Base-by-base conservation (phyloP, 2,797 vertebrate species). In the Halcyon chelicuti region DNA sequence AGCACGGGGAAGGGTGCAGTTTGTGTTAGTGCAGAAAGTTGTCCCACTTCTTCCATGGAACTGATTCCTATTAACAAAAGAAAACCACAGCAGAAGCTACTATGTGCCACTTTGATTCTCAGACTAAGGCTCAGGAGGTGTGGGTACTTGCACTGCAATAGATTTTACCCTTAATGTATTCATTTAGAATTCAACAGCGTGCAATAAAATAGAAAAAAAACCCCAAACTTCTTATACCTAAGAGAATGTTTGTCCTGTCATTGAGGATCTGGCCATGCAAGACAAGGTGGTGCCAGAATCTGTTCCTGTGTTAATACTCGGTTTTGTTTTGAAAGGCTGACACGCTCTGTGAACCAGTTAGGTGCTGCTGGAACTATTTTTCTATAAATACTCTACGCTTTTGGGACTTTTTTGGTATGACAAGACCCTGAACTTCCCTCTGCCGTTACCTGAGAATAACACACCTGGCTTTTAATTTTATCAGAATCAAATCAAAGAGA, bases 401-500 rank as follows among this genome's bases (percentile, higher is more conserved):
- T 94, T 40, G 47, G 35, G 37, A 44, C n/a, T 58, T 42, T 73
- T 88, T 76, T 62, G 47, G 54, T 93, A 57, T 47, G 47, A 79
- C 68, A 85, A 88, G 73, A 94, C 67, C 55, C 46, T 89, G 90
- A 61, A 46, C 62, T 70, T 84, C 79, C 87, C 73, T 93, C 89
- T 93, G 82, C 90, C 57, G 0, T 52, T 73, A 94, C 93, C 94
- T 93, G 96, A 96, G 94, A 94, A 84, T 75, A 94, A 89, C 55
- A 91, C 26, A 79, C 52, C 68, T 88, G 78, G 77, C 40, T 28
- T 89, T 39, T 65, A 68, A 57, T 35, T 78, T 66, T 46, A 39
- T 2, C 70, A 80, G 37, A 62, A 79, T 63, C 55, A 67, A 84
- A 79, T 67, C 39, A 58, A 67, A 57, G 86, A 83, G 31, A 44